Percentiles rank a stretch among this genome's conserved stretches.
phyloP scores from a whole-genome alignment of 1,140 invertebrate genomes.

The Bombus waltoni region DNA sequence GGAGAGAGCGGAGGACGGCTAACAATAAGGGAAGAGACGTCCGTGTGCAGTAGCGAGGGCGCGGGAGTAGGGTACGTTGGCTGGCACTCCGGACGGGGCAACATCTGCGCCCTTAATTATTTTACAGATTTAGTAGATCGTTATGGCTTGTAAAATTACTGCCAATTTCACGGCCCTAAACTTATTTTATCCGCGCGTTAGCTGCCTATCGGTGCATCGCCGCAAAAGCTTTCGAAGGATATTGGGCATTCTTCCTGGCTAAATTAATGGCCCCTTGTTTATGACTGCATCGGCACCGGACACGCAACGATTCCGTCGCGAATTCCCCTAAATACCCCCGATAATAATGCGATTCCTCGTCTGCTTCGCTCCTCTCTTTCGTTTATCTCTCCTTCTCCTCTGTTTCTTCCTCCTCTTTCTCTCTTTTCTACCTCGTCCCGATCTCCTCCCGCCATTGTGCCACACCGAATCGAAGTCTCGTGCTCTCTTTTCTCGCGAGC shows the following conservation, averaged over 20 bases:
- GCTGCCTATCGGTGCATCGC: slow-evolving; percentile 73
- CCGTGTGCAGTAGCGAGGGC: slow-evolving; percentile 11
- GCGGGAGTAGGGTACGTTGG: slow-evolving; percentile 9
- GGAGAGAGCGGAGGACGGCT: not conserved
- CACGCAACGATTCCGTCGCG: slow-evolving; percentile 80
- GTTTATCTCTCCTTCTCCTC: not conserved
- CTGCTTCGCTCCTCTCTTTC: not conserved
- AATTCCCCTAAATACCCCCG: slow-evolving; percentile 75
- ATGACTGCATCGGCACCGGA: slow-evolving; percentile 75
- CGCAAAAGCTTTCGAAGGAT: slow-evolving; percentile 72
- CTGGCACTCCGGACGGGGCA: slow-evolving; percentile 40
- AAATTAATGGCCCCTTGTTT: slow-evolving; percentile 82
- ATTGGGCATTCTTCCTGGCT: slow-evolving; percentile 79
- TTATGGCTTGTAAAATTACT: slow-evolving; percentile 84
- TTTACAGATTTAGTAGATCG: slow-evolving; percentile 83
- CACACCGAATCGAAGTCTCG: not conserved
- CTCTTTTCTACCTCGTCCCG: too few species aligned
- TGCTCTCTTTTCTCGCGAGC: not conserved
- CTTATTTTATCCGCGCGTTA: slow-evolving; percentile 78
- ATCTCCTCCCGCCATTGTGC: not conserved
- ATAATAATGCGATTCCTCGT: slow-evolving; percentile 70
- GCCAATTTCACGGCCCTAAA: slow-evolving; percentile 83
- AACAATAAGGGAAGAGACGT: not conserved
- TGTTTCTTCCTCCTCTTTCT: not conserved
- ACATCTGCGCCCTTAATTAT: slow-evolving; percentile 83